Evolutionary conservation across 2,888 invertebrate genomes (phyloP).

Genomic region (Koerneria pararmatus): DNA sequence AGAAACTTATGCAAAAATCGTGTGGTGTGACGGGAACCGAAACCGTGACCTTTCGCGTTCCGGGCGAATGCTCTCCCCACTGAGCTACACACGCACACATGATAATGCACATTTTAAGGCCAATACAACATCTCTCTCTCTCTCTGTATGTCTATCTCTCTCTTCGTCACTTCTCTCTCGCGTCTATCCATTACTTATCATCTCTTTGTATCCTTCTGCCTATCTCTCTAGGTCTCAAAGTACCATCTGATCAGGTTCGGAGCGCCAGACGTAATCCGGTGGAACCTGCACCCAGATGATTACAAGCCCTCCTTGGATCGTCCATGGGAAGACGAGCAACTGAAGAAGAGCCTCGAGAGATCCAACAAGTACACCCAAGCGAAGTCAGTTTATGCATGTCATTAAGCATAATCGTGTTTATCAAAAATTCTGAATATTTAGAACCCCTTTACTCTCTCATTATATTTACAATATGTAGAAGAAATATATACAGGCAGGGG

Average conservation of each 20-base stretch:
- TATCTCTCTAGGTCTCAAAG: too few relatives aligned
- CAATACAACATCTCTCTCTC: too few relatives aligned
- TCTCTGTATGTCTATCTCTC: too few relatives aligned
- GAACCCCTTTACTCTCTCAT: background rate
- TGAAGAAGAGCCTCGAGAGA: constrained; percentile 32
- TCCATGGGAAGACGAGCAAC: constrained; percentile 44
- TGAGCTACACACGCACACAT: too few relatives aligned
- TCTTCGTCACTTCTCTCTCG: too few relatives aligned
- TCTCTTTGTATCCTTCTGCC: too few relatives aligned
- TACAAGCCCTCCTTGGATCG: constrained; percentile 37
- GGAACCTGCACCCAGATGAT: constrained; percentile 55
- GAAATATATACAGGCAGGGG: constrained; percentile 28
- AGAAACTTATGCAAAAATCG: too few relatives aligned
- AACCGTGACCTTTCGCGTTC: too few relatives aligned
- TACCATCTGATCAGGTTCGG: constrained; percentile 41
- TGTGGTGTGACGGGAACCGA: too few relatives aligned
- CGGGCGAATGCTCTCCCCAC: too few relatives aligned
- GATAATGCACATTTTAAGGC: too few relatives aligned
- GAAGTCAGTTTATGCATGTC: constrained; percentile 25
- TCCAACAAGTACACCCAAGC: constrained; percentile 33
- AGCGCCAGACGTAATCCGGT: constrained; percentile 50
- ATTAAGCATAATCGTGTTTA: background rate
- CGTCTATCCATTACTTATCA: too few relatives aligned
- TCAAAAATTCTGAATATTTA: background rate
- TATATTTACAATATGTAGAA: background rate